phyloP scores from a whole-genome alignment of 1,140 invertebrate species.

The Drosophila lacteicornis region DNA sequence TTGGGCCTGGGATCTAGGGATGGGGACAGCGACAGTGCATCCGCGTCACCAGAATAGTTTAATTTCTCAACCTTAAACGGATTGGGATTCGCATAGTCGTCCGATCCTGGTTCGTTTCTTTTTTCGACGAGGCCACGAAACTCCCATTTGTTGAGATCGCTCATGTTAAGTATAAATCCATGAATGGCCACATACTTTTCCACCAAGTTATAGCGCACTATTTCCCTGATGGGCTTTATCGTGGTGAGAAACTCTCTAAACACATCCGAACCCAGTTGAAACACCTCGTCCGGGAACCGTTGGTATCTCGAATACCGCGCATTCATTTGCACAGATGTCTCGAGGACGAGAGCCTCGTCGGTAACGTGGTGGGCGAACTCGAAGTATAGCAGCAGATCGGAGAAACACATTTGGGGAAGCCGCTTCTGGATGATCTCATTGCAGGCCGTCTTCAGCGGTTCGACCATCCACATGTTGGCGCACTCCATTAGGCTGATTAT shows the following conservation, averaged over 20 bases:
- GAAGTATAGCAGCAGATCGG: slow-evolving; percentile 12
- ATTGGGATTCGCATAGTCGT: slow-evolving; percentile 17
- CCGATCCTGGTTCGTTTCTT: background rate
- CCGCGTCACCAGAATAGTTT: background rate
- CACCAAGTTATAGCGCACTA: background rate
- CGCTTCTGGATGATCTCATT: background rate
- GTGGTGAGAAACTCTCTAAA: slow-evolving; percentile 3
- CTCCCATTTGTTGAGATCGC: slow-evolving; percentile 2
- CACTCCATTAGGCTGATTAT: slow-evolving; percentile 8
- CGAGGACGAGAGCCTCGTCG: background rate
- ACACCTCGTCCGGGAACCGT: background rate
- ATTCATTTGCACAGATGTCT: rapidly evolving
- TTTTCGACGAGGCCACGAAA: slow-evolving; percentile 5
- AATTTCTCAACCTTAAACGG: slow-evolving; percentile 9
- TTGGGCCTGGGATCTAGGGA: slow-evolving; percentile 1
- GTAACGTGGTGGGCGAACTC: slow-evolving; percentile 8
- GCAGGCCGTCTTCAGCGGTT: background rate
- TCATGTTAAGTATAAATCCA: slow-evolving; percentile 8
- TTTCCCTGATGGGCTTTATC: background rate
- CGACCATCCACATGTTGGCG: slow-evolving; percentile 12
- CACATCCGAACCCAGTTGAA: slow-evolving; percentile 7
- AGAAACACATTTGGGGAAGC: background rate
- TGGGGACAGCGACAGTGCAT: background rate
- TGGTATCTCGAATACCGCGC: rapidly evolving
- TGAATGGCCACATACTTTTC: slow-evolving; percentile 11